Evolutionary conservation across 2,113 vertebrate genomes (phyloP), one percentile per base, ranked within the genome.

Genomic region (Plectropomus leopardus): DNA sequence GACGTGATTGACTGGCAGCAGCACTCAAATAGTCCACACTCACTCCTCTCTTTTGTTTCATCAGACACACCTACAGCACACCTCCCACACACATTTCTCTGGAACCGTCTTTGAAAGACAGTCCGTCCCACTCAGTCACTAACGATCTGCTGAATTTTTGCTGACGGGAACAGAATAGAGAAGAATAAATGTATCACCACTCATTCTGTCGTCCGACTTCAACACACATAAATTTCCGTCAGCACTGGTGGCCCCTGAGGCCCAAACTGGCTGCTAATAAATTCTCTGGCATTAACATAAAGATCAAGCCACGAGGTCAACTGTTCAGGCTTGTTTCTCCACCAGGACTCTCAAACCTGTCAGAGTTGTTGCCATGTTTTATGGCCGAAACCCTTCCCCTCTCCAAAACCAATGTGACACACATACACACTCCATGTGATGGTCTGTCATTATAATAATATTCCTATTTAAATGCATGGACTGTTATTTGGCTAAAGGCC

Each of bases 381-480:
- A 92, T 83, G 88, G 88, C 90, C 76, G 81, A 72, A 85, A 60
- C 71, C 67, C 66, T 36, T 40, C 74, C 80, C 55, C 50, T 60
- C 65, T 72, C 63, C 42, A 73, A 79, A 88, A 58, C 53, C 57
- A 44, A 59, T 8, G 40, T 45, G 58, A 89, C 82, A 30, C 84
- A 67, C 79, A 63, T 9, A 76, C 36, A 65, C 80, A 70, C 40
- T 24, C n/a, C 40, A 74, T 47, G 51, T 71, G 70, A 61, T 36
- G 92, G 95, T 95, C 91, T 93, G 92, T 93, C 94, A 96, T 96
- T 96, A 95, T 96, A 96, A 97, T 98, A 97, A 98, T 97, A 97
- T 95, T 96, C 94, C 94, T 97, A 98, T 98, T 98, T 98, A 98
- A 98, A 98, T 98, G 97, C 97, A 98, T 98, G 94, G 96, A 93